Evolutionary conservation across 2,797 vertebrate species (phyloP), one percentile per base, ranked within the genome.

Genomic region (Apogon hyalosoma): DNA sequence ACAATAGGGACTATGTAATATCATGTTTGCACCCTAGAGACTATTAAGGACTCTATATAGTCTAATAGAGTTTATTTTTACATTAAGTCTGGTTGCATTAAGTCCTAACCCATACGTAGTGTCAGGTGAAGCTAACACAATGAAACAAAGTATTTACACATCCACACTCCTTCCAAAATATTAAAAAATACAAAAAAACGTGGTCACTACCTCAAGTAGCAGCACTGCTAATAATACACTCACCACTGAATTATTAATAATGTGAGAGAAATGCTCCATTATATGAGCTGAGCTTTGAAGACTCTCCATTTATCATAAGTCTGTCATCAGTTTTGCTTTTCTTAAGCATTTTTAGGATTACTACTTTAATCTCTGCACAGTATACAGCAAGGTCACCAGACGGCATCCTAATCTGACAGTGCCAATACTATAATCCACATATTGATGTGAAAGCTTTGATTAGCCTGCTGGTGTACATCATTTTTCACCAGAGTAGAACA

Each of bases 341-440:
- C 67, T 48, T 46, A 18, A 54, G 5, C 24, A 18, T 39, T 58
- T 62, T 47, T 14, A 47, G 11, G 12, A 63, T 48, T 36, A 57
- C 59, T 43, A 31, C 40, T 40, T 41, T 76, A 71, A 87, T 80
- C 63, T 73, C 45, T 12, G 33, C 36, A 66, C 15, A 45, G 18
- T 69, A 36, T 58, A 19, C 1, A 50, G 67, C 71, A 73, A n/a
- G 36, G 71, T 84, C 70, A 80, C 53, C 33, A 28, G 56, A 45
- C 15, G 7, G 15, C 42, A 45, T 51, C 59, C 59, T 75, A 81
- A 72, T 80, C 60, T 74, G 72, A 76, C 56, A 18, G 59, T 66
- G 45, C 64, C 31, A 65, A 24, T 45, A 56, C 15, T 64, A 48
- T 70, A 80, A 87, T 55, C 3, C 39, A 73, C 21, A 58, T 33